Evolutionary conservation across 2,797 vertebrate genomes (phyloP), one percentile per base, ranked within the genome.

Genomic region (Myotis findleyi): DNA sequence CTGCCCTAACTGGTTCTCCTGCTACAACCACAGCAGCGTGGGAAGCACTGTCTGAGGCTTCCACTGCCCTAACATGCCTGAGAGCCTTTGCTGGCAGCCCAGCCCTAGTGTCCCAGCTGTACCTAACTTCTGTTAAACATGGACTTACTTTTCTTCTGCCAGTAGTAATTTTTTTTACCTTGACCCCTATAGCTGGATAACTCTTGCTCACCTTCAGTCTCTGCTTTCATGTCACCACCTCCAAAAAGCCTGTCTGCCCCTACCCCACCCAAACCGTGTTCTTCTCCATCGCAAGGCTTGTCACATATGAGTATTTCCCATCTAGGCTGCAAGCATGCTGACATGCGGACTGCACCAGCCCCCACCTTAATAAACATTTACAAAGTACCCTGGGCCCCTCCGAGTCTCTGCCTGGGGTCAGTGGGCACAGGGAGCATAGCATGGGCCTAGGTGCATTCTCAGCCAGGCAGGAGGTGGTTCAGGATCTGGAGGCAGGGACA

Each of bases 381-480:
- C 12, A 41, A 21, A 21, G 21, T 10, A 25, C 51, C 41, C 73
- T 7, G 53, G 14, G 49, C 38, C 38, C n/a, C 44, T 36, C 27
- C 21, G 14, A 47, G 44, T 30, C 27, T 25, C 87, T 44, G 36
- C 41, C 49, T 51, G 9, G 47, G 14, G 13, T 55, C 23, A 12
- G 23, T 13, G 7, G 21, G 72, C 36, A 49, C 47, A 38, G 62
- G 41, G 59, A 21, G 13, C 20, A 6, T 5, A 21, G 17, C 20
- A 6, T 7, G 23, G 36, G 23, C 3, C 3, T 0, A 1, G 4
- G 23, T 20, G 25, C 27, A 5, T n/a, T 51, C 36, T 16, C 36
- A 91, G 82, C 18, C 76, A 3, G 49, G 59, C 77, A 64, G 41
- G 44, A 49, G 44, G 10, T n/a, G 47, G 44, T 47, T 62, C n/a